phyloP scores from a whole-genome alignment of 2,797 vertebrate species.

The Geotrypetes seraphini region DNA sequence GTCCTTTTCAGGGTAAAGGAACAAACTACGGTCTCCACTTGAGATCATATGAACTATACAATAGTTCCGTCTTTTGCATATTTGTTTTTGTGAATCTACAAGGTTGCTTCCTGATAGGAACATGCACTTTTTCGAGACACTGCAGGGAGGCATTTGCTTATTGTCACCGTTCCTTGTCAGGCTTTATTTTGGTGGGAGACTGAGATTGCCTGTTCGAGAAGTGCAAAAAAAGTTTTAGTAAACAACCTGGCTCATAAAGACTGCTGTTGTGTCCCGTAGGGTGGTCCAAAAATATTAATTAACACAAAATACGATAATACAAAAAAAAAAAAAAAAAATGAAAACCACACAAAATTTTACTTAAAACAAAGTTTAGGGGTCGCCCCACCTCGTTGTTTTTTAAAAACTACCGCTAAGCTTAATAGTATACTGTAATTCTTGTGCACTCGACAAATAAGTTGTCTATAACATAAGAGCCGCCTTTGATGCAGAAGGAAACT shows the following conservation, averaged over 20 bases:
- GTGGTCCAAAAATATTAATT: too few relatives aligned
- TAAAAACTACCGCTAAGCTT: too few relatives aligned
- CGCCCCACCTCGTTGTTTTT: too few relatives aligned
- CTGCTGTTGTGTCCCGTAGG: conserved; percentile 3
- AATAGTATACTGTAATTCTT: too few relatives aligned
- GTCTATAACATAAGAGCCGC: too few relatives aligned
- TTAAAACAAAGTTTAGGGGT: too few relatives aligned
- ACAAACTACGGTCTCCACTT: conserved; percentile 14
- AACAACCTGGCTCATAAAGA: conserved; percentile 15
- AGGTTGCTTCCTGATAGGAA: conserved; percentile 22
- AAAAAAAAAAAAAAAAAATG: too few relatives aligned
- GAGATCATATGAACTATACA: not conserved
- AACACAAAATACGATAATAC: too few relatives aligned
- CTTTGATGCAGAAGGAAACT: too few relatives aligned
- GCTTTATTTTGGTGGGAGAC: conserved; percentile 12
- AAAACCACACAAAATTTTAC: too few relatives aligned
- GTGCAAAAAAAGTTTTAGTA: conserved; percentile 10
- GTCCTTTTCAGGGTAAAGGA: conserved; percentile 5
- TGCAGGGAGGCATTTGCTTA: conserved; percentile 4
- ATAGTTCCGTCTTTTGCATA: not conserved
- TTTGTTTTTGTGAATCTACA: not conserved
- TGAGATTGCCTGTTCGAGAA: conserved; percentile 15
- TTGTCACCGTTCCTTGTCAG: conserved; percentile 13
- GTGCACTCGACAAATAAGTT: too few relatives aligned
- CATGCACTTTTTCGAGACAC: not conserved